Base-by-base conservation (phyloP, 2,797 vertebrate species). In the Ceryle rudis region DNA sequence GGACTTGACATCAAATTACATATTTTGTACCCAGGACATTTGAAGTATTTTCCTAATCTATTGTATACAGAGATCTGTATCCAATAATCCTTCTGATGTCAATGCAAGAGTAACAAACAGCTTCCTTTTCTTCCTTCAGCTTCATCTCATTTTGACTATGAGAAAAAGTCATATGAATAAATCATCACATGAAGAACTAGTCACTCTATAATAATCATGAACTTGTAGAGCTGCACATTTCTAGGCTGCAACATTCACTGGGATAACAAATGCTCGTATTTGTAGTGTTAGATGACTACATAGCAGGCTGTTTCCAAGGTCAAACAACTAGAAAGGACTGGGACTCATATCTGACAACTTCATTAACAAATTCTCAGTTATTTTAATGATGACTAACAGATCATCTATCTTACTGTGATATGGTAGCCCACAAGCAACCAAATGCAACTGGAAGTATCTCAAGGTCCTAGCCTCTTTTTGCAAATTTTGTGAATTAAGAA, bases 1-100 rank as follows among this genome's bases (percentile, higher is more conserved):
- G 49, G 10, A 41, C 74, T 81, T 86, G 81, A 90, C 89, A 94
- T 67, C 55, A 91, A 81, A 95, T 97, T 95, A 95, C 22, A 3
- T 10, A 66, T 57, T 75, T 58, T 25, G 71, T 62, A 69, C 46
- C 79, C 62, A 47, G 46, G 75, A 94, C 80, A 84, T 46, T 2
- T 55, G 11, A 58, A 39, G 9, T 44, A 49, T 92, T 94, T 94
- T 94, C 75, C 41, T 88, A 92, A 94, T 69, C 88, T 83, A 86
- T 80, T 37, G 46, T 28, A 49, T 3, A 28, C 21, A 33, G 35
- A 82, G 74, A 89, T 86, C 89, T 62, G 42, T 39, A 61, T 39
- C 28, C 72, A 65, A 10, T 35, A 47, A 77, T 80, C 61, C 52
- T 67, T 80, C 35, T 35, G 71, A 81, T 57, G 73, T n/a, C 21